These are phyloP conservation scores for Nebria salina DNA, from an alignment of 2,888 invertebrate genomes.

Conservation along the genomic window DNA sequence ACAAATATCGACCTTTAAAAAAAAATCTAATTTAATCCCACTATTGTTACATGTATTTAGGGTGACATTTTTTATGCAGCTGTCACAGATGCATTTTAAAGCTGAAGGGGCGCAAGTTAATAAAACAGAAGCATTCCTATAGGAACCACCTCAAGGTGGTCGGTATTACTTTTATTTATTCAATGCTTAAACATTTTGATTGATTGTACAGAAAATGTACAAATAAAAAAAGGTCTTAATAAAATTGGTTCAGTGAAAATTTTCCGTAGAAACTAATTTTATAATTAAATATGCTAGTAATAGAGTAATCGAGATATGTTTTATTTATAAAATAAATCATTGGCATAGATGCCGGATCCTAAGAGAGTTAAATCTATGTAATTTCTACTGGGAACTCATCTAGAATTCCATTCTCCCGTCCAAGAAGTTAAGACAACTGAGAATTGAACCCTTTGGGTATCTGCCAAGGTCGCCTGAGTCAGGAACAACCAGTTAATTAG, in stretches of 20 bases:
- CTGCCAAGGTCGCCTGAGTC: slow-evolving; percentile 13
- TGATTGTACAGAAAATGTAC: no score
- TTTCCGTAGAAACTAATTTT: no score
- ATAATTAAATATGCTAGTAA: no score
- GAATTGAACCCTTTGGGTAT: slow-evolving; percentile 6
- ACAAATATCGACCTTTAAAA: slow-evolving; percentile 3
- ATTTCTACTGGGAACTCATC: neutral
- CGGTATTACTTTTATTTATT: no score
- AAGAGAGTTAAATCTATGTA: neutral
- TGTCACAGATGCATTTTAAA: slow-evolving; percentile 22
- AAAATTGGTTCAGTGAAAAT: no score
- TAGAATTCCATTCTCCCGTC: neutral
- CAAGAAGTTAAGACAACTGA: neutral
- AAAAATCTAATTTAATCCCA: neutral
- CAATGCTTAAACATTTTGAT: no score
- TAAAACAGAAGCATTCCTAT: neutral
- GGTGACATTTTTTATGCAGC: slow-evolving; percentile 40
- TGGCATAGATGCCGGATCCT: no score
- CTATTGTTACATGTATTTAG: neutral
- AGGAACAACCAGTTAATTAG: slow-evolving; percentile 7
- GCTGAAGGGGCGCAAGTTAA: neutral
- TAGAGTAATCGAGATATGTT: no score
- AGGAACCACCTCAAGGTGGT: neutral
- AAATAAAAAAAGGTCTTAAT: no score
- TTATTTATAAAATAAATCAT: no score